A percentile compares a stretch with the other conserved stretches of the same genome.
Conservation (phyloP, 1,140 invertebrate species). For the Macrocentrus cingulum region DNA sequence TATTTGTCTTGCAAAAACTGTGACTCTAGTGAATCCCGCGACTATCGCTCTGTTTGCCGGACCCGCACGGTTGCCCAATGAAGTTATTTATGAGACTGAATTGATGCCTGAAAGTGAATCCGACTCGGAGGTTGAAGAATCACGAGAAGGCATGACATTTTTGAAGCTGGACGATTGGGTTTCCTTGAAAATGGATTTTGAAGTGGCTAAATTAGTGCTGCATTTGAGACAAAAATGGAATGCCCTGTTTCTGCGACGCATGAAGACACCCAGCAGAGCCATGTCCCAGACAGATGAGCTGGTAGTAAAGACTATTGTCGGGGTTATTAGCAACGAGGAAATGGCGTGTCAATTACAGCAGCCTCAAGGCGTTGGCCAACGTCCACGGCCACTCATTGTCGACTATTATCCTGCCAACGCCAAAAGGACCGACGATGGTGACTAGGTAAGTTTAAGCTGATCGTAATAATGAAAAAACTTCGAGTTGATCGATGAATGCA, state of each 20-base stretch:
- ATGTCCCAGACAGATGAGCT: slow-evolving; percentile 70
- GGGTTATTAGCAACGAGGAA: slow-evolving; percentile 73
- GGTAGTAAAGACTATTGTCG: slow-evolving; percentile 69
- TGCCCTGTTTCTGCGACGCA: slow-evolving; percentile 71
- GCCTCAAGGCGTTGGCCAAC: slow-evolving; percentile 75
- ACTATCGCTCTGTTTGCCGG: slow-evolving; percentile 80
- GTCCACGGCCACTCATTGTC: slow-evolving; percentile 68
- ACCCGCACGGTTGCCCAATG: slow-evolving; percentile 66
- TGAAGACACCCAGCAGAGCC: slow-evolving; percentile 71
- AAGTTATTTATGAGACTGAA: slow-evolving; percentile 62
- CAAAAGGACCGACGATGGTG: slow-evolving; percentile 45
- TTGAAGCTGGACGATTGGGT: slow-evolving; percentile 80
- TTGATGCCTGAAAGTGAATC: slow-evolving; percentile 58
- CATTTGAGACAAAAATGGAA: slow-evolving; percentile 79
- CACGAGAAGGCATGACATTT: slow-evolving; percentile 64
- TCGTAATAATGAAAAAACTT: background rate
- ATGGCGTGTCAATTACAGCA: slow-evolving; percentile 70
- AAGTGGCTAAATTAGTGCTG: slow-evolving; percentile 68
- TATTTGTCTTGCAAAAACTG: slow-evolving; percentile 70
- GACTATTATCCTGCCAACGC: slow-evolving; percentile 59
- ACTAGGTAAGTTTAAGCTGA: slow-evolving; percentile 31
- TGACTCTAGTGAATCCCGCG: slow-evolving; percentile 77
- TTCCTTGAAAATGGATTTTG: slow-evolving; percentile 70
- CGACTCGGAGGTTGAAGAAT: slow-evolving; percentile 67
- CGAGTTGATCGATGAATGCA: background rate